phyloP scores from a whole-genome alignment of 37 sponge, comb jelly and placozoan species.

The Geodia barretti region DNA sequence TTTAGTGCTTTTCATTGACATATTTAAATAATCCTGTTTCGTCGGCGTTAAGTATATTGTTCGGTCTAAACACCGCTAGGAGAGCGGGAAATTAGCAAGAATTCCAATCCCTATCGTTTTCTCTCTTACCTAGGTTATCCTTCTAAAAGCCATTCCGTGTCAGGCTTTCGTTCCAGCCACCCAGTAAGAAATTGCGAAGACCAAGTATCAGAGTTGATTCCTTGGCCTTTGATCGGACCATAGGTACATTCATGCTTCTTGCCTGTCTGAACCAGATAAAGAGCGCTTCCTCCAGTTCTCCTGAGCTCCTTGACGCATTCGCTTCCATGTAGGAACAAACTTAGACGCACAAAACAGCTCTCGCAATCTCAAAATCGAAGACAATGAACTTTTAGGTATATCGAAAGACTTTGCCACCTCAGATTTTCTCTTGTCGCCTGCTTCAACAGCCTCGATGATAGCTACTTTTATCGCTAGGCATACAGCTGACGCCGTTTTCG shows the following conservation, averaged over 20 bases:
- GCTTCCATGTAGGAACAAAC: not conserved
- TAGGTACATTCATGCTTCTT: constrained; percentile 10
- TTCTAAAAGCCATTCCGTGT: not conserved
- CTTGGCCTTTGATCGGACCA: not conserved
- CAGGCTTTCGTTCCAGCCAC: not conserved
- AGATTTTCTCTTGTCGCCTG: not conserved
- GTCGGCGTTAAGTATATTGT: constrained; percentile 37
- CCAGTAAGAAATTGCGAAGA: not conserved
- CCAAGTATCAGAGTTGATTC: not conserved
- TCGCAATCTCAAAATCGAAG: not conserved
- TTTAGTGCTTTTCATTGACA: no score
- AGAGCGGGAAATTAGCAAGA: not conserved
- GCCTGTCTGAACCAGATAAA: constrained; percentile 5
- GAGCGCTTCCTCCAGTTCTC: not conserved
- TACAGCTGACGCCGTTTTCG: no score
- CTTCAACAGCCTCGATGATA: constrained; percentile 3
- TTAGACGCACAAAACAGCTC: not conserved
- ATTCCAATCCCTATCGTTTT: not conserved
- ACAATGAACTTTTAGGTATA: not conserved
- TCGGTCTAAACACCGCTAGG: not conserved
- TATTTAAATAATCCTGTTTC: constrained; percentile 35
- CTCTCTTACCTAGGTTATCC: not conserved
- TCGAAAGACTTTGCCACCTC: not conserved
- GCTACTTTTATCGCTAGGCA: no score
- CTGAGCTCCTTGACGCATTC: not conserved